phyloP scores from a whole-genome alignment of 2,888 invertebrate genomes.

The Argyresthia goedartella region DNA sequence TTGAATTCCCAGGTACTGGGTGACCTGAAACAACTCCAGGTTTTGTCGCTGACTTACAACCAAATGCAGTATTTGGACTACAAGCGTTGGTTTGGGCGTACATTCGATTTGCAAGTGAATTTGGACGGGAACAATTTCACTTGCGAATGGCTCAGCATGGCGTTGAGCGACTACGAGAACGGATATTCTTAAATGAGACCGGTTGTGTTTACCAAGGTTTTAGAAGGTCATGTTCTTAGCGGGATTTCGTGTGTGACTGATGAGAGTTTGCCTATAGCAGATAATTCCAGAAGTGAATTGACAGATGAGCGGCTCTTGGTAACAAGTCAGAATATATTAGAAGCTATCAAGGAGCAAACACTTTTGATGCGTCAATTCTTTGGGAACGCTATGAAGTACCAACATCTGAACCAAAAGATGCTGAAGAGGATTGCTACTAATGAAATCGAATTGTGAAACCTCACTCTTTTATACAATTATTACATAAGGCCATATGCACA shows the following conservation, averaged over 20 bases:
- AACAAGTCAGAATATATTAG: constrained; percentile 44
- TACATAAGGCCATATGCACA: too few species aligned
- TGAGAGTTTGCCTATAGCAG: constrained; percentile 8
- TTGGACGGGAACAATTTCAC: constrained; percentile 45
- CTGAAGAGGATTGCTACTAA: too few species aligned
- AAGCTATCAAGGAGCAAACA: constrained; percentile 47
- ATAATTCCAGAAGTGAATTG: too few species aligned
- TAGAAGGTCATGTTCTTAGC: constrained; percentile 30
- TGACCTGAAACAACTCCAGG: constrained; percentile 36
- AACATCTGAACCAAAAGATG: too few species aligned
- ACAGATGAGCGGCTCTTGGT: constrained; percentile 34
- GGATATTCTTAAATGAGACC: constrained; percentile 48
- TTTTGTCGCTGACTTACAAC: constrained; percentile 39
- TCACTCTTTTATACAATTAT: too few species aligned
- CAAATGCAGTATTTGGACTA: constrained; percentile 31
- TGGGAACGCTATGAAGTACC: too few species aligned
- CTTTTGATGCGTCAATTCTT: constrained; percentile 12
- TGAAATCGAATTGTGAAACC: too few species aligned
- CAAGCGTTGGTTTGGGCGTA: constrained; percentile 41
- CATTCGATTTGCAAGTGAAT: constrained; percentile 30
- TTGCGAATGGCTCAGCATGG: constrained; percentile 45
- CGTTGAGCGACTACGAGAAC: constrained; percentile 38
- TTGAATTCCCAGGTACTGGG: constrained; percentile 43
- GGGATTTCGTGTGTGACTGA: constrained; percentile 39
- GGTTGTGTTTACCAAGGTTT: constrained; percentile 16